Base-by-base conservation (phyloP, 2,113 vertebrate genomes). In the Cheilinus undulatus region DNA sequence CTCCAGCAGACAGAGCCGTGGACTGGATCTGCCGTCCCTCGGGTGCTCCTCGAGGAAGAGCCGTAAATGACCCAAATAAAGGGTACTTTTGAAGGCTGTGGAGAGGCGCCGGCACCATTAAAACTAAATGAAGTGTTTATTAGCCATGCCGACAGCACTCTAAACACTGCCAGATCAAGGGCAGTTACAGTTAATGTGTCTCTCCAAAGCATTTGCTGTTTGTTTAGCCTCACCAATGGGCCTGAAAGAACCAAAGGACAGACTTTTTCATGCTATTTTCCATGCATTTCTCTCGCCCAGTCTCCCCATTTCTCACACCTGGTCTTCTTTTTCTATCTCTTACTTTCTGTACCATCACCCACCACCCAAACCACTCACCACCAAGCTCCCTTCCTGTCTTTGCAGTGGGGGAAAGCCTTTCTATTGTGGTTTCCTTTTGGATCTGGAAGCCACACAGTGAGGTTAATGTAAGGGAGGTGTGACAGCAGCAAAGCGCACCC, bases 51-150 rank as follows among this genome's bases (percentile, higher is more conserved):
- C 71, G 75, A 92, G 92, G 92, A 93, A 92, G 93, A 93, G 92
- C 91, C 86, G 82, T 93, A 95, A 95, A 95, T 94, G 93, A 95
- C 93, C 93, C 92, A 94, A 94, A 94, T 94, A 93, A 93, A 94
- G 93, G 93, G 90, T 92, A 90, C 91, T 93, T 94, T 92, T 93
- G 90, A 93, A 93, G 92, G 93, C 93, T 92, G 87, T 65, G 50
- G 84, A 86, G 91, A 91, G 92, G 91, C 90, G 87, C 88, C 83
- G 83, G 87, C 91, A 90, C 90, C 92, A 94, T 94, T 94, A 93
- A 93, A 94, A 93, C 90, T 92, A 93, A 94, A 93, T 92, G 92
- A 94, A 93, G 92, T 95, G 93, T 95, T 95, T 93, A 94, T 95
- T 94, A 94, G 93, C 88, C 91, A 78, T 93, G 92, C 93, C 91